Evolutionary conservation across 2,113 vertebrate genomes (phyloP).

Genomic region (Cricetomys ansorgei): DNA sequence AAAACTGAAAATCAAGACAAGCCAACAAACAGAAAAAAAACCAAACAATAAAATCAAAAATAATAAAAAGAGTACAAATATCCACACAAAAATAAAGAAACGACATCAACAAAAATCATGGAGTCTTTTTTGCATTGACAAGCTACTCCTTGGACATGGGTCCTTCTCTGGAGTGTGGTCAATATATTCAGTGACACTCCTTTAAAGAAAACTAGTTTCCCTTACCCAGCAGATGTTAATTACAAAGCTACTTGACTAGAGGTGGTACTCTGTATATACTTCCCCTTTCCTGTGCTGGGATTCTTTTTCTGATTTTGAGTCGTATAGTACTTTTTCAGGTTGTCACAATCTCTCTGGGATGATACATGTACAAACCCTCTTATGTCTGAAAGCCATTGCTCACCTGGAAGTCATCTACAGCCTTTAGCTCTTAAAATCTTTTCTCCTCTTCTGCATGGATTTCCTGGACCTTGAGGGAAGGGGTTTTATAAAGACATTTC

Average conservation of each 20-base stretch:
- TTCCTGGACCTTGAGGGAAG: neutral
- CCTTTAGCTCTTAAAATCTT: neutral
- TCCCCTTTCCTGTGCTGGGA: neutral
- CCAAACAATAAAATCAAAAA: neutral
- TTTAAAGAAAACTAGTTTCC: neutral
- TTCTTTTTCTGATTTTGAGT: neutral
- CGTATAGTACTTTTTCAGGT: neutral
- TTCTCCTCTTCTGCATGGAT: neutral
- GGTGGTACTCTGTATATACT: neutral
- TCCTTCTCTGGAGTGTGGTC: neutral
- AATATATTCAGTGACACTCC: neutral
- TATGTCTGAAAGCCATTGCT: neutral
- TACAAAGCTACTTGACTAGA: neutral
- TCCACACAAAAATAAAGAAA: neutral
- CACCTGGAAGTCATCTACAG: neutral
- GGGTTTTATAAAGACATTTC: neutral
- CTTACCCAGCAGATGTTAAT: neutral
- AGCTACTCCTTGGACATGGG: neutral
- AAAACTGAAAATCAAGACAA: neutral
- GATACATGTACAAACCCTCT: neutral
- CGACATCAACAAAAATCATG: neutral
- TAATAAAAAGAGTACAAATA: neutral
- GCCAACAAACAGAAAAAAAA: neutral
- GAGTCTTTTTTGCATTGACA: neutral
- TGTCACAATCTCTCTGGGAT: neutral